phyloP scores from a whole-genome alignment of 2,888 invertebrate genomes.

The Ceratothoa steindachneri region DNA sequence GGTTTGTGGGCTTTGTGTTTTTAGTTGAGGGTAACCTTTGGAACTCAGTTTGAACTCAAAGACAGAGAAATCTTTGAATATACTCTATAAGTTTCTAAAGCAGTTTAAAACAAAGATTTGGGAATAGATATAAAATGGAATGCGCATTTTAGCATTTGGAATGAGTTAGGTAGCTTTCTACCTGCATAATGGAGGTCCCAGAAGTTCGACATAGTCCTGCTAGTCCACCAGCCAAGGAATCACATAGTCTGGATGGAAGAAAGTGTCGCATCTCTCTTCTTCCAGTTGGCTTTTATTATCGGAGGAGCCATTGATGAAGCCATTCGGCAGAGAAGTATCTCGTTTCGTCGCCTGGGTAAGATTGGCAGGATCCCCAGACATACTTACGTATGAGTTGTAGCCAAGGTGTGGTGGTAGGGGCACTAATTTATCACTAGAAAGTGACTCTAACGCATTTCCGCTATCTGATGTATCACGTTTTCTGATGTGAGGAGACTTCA shows the following conservation, averaged over 20 bases:
- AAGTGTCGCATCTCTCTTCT: not conserved
- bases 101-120: too few relatives aligned
- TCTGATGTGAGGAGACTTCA: not conserved
- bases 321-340: not conserved
- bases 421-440: not conserved
- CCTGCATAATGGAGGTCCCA: not conserved
- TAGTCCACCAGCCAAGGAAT: not conserved
- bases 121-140: too few relatives aligned
- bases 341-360: not conserved
- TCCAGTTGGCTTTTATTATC: not conserved
- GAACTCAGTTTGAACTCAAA: too few relatives aligned
- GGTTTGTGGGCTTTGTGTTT: too few relatives aligned
- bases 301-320: not conserved
- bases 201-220: too few relatives aligned
- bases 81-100: too few relatives aligned
- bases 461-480: not conserved
- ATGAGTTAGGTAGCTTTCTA: not conserved
- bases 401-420: too few relatives aligned
- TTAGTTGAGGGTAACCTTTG: too few relatives aligned
- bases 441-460: not conserved
- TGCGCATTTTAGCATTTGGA: not conserved
- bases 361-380: not conserved
- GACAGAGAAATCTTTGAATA: too few relatives aligned
- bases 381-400: not conserved
- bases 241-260: not conserved